Base-by-base conservation (phyloP, 2,113 vertebrate species). In the Actenoides lindsayi region DNA sequence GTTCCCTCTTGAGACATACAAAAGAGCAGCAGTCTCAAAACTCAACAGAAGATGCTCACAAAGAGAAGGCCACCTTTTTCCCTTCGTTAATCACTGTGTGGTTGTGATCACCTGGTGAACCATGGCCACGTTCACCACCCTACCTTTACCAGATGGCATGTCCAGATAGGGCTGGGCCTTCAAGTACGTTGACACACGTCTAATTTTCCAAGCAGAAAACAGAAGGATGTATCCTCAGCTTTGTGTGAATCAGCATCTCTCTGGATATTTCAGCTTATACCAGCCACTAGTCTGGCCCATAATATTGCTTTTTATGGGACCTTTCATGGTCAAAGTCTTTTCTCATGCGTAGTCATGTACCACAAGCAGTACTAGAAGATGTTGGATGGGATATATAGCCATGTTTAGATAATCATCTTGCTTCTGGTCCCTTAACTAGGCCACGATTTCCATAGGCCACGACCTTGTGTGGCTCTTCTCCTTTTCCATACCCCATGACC, bases 241-340 rank as follows among this genome's bases (percentile, higher is more conserved):
- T 11, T 13, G 75, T 54, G 59, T 95, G 93, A 95, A 77, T 95
- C 92, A 92, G 31, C 68, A 71, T 7, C 73, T 89, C 95, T 87
- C 77, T 60, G 60, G 80, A 71, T 89, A 71, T 80, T 87, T 76
- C 42, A 19, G 0, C 39, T 64, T 37, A 64, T 35, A 51, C 56
- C 79, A 78, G 59, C 5, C 76, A 56, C 39, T 46, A 50, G 5
- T 33, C 54, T 77, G 50, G 13, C 75, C 84, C 50, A 31, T 6
- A n/a, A 17, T 17, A 50, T 27, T 7, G 0, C 70, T 67, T 79
- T 90, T 67, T 33, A 46, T 24, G 23, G 54, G 54, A 80, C 20
- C 2, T 65, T 82, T 79, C 67, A 30, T 6, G 23, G 44, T 65
- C 50, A 69, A 78, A 95, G 3, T 59, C 15, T 39, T 59, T 88